Conservation (phyloP, 2,888 invertebrate genomes). For the Calameuta pallipes region DNA sequence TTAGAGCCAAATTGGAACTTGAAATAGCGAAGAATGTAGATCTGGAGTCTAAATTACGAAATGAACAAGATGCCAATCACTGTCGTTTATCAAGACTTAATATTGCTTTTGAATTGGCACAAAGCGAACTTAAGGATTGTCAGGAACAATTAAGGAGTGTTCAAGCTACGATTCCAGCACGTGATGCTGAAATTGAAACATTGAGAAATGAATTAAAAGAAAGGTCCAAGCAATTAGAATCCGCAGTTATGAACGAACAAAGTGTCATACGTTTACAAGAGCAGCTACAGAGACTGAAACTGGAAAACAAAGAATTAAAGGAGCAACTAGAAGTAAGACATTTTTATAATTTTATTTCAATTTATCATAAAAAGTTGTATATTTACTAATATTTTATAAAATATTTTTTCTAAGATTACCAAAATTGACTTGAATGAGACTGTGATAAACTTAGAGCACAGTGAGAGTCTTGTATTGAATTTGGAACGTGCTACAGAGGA, state of each 20-base stretch:
- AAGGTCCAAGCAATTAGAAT: slow-evolving; percentile 67
- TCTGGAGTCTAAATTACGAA: slow-evolving; percentile 54
- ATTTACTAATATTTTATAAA: slow-evolving; percentile 12
- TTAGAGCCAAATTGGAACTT: slow-evolving; percentile 65
- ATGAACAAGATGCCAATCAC: slow-evolving; percentile 60
- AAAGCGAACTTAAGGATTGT: slow-evolving; percentile 60
- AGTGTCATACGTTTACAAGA: slow-evolving; percentile 65
- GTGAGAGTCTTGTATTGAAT: slow-evolving; percentile 51
- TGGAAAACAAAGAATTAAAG: slow-evolving; percentile 67
- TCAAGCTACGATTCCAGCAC: slow-evolving; percentile 60
- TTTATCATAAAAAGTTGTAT: slow-evolving; percentile 15
- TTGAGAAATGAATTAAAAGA: slow-evolving; percentile 68
- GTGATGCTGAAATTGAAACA: slow-evolving; percentile 67
- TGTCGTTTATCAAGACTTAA: slow-evolving; percentile 59
- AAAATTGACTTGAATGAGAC: slow-evolving; percentile 60
- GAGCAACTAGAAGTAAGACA: slow-evolving; percentile 54
- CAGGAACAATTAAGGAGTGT: slow-evolving; percentile 60
- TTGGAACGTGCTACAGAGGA: slow-evolving; percentile 58
- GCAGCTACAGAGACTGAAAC: slow-evolving; percentile 65
- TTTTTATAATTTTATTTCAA: slow-evolving; percentile 8
- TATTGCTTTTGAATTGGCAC: slow-evolving; percentile 59
- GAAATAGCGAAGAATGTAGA: slow-evolving; percentile 58
- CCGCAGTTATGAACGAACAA: slow-evolving; percentile 67
- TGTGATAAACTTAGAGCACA: slow-evolving; percentile 56
- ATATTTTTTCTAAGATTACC: slow-evolving; percentile 38